Base-by-base conservation (phyloP, 2,888 invertebrate genomes). In the Seira musarum region DNA sequence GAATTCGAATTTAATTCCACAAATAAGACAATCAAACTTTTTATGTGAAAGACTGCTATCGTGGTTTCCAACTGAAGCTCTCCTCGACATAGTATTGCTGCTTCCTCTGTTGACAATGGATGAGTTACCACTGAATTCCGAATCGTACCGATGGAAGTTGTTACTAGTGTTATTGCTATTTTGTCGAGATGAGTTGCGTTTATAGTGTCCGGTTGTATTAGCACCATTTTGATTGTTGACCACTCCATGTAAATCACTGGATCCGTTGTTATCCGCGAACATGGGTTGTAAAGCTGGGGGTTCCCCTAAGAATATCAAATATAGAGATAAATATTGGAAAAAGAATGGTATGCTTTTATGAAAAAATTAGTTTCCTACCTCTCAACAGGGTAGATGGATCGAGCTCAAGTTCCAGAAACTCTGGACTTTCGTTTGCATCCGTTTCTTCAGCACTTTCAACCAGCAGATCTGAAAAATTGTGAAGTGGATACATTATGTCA, bases 1-100 rank as follows among this genome's bases (percentile, higher is more conserved):
- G 64, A 53, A 77, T 15, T 77, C 77, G 70, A 77, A 77, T 49
- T 77, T 77, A 24, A 77, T 77, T 1, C 77, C 77, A 60, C 77
- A 77, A 25, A 77, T 60, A 2, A 69, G 66, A 57, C 77, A 77
- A 49, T 77, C 77, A 60, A 66, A 77, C 40, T 77, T 77, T 70
- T 77, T 77, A n/a, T 70, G 69, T 6, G 70, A 65, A 19, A 24
- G 2, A 24, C 22, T 70, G 65, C 30, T 77, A 17, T 77, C 77
- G 57, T 64, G 66, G 17, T 60, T 65, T 24, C 70, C 70, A n/a
- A 66, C 63, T 13, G 77, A 77, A 17, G 70, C 77, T 46, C 77
- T 17, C 40, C 77, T 70, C 1, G 70, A 19, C 13, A 57, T 17
- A 24, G 22, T 68, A 24, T 21, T 24, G 10, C 63, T 25, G 8